Evolutionary conservation across 1,140 invertebrate genomes (phyloP), one percentile per base, ranked within the genome.

Genomic region (Tetragnatha versicolor): DNA sequence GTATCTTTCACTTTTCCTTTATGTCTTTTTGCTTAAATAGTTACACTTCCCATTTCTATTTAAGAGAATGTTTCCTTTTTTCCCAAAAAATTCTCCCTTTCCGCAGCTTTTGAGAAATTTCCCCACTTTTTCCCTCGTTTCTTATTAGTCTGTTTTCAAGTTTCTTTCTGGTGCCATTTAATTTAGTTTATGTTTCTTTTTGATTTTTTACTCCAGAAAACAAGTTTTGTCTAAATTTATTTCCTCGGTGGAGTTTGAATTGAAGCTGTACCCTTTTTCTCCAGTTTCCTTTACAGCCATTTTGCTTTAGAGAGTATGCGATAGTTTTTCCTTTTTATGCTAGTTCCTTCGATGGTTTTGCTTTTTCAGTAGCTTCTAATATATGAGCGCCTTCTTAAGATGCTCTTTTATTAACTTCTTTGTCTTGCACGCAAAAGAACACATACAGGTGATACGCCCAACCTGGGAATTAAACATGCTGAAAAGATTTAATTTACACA

Each of bases 41-140:
- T 39, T 61, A 61, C 35, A 37, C 39, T 35, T 20, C 20, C 20
- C 39, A 61, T 61, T 61, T 61, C 39, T 35, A 61, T 61, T 61
- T 37, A 61, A 61, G 17, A 17, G 60, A n/a, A n/a, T n/a, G n/a
- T n/a, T n/a, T n/a, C n/a, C n/a, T n/a, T 39, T 29, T 61, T 61
- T 61, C 33, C 60, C 33, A 17, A 27, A 20, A 31, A 20, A 17
- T 60, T 35, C 31, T 31, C n/a, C 35, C 20, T 37, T 22, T 39
- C 20, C 33, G 12, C 33, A 61, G 25, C n/a, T 51, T 51, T 51
- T 51, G 20, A 12, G n/a, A n/a, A n/a, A n/a, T n/a, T n/a, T n/a
- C n/a, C n/a, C n/a, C 60, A 61, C 39, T 61, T 60, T 53, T 14
- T 22, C 22, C 17, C 31, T 39, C n/a, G n/a, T n/a, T n/a, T n/a